These are phyloP conservation scores for Myripristis murdjan DNA, from an alignment of 2,797 vertebrate genomes.

Conservation along the genomic window DNA sequence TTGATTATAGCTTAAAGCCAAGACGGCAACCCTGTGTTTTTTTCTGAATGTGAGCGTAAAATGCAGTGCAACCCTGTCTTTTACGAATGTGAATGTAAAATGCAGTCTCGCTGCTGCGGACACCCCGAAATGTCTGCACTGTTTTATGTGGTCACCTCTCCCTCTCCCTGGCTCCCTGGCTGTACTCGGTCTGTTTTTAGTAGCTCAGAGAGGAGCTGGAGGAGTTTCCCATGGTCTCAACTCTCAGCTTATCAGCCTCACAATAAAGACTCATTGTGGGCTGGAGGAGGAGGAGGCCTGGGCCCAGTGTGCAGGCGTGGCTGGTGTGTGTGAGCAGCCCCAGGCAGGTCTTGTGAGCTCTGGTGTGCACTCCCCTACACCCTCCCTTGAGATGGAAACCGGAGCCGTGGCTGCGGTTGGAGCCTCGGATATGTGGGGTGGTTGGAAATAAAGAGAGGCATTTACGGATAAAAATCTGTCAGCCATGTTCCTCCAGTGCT, in stretches of 20 bases:
- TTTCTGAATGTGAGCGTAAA: slow-evolving; percentile 52
- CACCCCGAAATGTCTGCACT: slow-evolving; percentile 35
- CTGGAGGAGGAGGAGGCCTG: slow-evolving; percentile 52
- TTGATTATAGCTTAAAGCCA: slow-evolving; percentile 68
- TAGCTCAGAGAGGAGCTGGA: slow-evolving; percentile 27
- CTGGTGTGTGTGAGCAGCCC: slow-evolving; percentile 49
- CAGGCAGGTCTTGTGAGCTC: slow-evolving; percentile 45
- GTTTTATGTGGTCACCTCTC: slow-evolving; percentile 54
- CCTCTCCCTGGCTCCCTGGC: slow-evolving; percentile 30
- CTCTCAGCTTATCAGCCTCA: slow-evolving; percentile 58
- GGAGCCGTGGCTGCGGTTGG: slow-evolving; percentile 67
- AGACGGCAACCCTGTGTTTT: slow-evolving; percentile 46
- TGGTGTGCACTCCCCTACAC: slow-evolving; percentile 44
- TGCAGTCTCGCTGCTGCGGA: slow-evolving; percentile 26
- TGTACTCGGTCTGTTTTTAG: slow-evolving; percentile 51
- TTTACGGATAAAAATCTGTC: slow-evolving; percentile 73
- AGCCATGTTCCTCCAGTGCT: slow-evolving; percentile 51
- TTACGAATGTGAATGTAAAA: slow-evolving; percentile 53
- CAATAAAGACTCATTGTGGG: slow-evolving; percentile 73
- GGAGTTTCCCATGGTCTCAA: slow-evolving; percentile 69
- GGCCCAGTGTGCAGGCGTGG: slow-evolving; percentile 26
- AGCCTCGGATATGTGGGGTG: slow-evolving; percentile 61
- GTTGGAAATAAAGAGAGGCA: slow-evolving; percentile 50
- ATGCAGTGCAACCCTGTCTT: slow-evolving; percentile 40
- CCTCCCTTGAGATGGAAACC: slow-evolving; percentile 65